These are phyloP conservation scores for Isaurus tuberculatus DNA, from an alignment of 92 coral and sea anemone species.

Conservation along the genomic window DNA sequence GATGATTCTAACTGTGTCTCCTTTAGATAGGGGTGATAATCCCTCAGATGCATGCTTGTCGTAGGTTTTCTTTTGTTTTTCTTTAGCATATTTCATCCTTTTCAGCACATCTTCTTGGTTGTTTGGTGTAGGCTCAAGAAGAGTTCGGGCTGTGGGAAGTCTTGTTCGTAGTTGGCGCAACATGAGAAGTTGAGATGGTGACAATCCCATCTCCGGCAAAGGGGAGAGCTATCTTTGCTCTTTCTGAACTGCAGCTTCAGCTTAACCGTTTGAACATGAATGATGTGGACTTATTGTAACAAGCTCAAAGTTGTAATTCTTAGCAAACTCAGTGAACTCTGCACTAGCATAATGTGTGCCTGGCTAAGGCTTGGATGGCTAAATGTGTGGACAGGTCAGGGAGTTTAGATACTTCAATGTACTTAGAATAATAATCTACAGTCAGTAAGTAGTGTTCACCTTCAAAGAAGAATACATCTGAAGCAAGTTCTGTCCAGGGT, in stretches of 20 bases:
- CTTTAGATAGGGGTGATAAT: constrained; percentile 5
- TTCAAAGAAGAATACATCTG: constrained; percentile 31
- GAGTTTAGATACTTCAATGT: constrained; percentile 41
- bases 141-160: too few species aligned
- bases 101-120: neutral
- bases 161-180: too few species aligned
- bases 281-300: constrained; percentile 39
- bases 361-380: constrained; percentile 29
- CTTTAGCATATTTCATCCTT: constrained; percentile 49
- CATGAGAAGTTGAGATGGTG: too few species aligned
- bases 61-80: constrained; percentile 38
- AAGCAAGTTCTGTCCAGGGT: constrained; percentile 31
- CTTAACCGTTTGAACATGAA: constrained; percentile 44
- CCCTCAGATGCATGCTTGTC: constrained; percentile 41
- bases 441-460: constrained; percentile 10
- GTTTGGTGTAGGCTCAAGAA: too few species aligned
- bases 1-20: constrained; percentile 38
- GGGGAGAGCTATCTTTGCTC: too few species aligned
- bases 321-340: constrained; percentile 48
- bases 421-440: constrained; percentile 50
- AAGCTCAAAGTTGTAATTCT: constrained; percentile 45
- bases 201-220: too few species aligned
- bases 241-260: constrained; percentile 30
- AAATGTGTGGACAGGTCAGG: constrained; percentile 4
- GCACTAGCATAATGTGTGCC: constrained; percentile 48